Conservation (phyloP, 2,888 invertebrate genomes). For the Quadriops clusia region DNA sequence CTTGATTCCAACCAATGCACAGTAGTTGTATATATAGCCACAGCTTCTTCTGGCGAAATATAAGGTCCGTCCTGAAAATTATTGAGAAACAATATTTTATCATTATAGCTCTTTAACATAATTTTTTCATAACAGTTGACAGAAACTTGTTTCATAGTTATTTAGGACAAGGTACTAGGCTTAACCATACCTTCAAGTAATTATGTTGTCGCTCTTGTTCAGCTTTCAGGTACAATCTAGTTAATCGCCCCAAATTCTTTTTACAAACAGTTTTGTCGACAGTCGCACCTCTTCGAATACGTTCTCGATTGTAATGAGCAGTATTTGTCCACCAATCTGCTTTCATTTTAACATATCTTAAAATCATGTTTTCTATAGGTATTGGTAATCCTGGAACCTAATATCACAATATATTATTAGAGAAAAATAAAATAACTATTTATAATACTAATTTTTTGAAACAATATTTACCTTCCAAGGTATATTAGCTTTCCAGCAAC, state of each 20-base stretch:
- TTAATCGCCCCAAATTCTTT: slow-evolving; percentile 97
- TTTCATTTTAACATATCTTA: slow-evolving; percentile 99
- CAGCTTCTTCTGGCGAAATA: slow-evolving; percentile 98
- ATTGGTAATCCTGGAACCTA: slow-evolving; percentile 94
- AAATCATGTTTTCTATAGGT: slow-evolving; percentile 99
- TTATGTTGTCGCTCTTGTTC: slow-evolving; percentile 99
- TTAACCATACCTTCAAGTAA: slow-evolving; percentile 82
- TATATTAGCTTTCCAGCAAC: slow-evolving; percentile 99
- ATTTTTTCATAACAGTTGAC: not conserved
- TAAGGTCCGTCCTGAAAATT: slow-evolving; percentile 82
- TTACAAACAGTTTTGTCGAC: slow-evolving; percentile 99
- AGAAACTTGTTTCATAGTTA: not conserved
- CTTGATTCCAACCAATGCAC: slow-evolving; percentile 99
- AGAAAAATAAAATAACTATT: not conserved
- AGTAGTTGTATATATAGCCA: slow-evolving; percentile 98
- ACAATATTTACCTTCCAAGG: slow-evolving; percentile 87
- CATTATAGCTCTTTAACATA: not conserved
- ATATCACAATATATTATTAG: slow-evolving; percentile 7
- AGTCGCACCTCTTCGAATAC: slow-evolving; percentile 97
- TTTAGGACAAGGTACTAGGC: slow-evolving; percentile 1
- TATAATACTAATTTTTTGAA: not conserved
- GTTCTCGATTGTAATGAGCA: slow-evolving; percentile 97
- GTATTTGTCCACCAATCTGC: slow-evolving; percentile 99
- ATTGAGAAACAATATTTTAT: slow-evolving; percentile 5
- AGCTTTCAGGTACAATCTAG: slow-evolving; percentile 90